Evolutionary conservation across 2,113 vertebrate species (phyloP), one percentile per base, ranked within the genome.

Genomic region (Spermophilus dauricus): DNA sequence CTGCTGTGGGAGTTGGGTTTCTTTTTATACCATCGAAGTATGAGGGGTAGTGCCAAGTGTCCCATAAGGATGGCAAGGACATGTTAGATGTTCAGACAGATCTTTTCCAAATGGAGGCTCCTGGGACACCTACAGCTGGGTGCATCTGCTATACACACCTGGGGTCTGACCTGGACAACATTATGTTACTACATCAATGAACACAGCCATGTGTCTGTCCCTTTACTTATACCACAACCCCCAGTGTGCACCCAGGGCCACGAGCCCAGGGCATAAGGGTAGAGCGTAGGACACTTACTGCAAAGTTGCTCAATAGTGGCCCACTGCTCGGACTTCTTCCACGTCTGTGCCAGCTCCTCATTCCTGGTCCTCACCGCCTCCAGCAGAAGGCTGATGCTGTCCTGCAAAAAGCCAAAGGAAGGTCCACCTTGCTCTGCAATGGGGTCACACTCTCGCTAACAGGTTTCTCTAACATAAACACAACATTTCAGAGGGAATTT

Each of bases 261-360:
- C 24, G 37, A 2, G 24, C 16, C 89, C 13, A 3, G 3, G 58
- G 14, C 30, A 20, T 0, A 8, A 14, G 8, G 12, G n/a, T 28
- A 42, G 63, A 13, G 18, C 4, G n/a, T 8, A 11, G 6, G 14
- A 32, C 34, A 98, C 99, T 99, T 97, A 99, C 99, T 99, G 98
- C 99, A 99, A 77, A 99, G 99, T 98, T 99, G 99, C 98, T 99
- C 99, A 1, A 99, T 99, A 96, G 99, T 99, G 24, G 99, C 99
- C 99, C 99, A 99, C 98, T 99, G 99, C 98, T 99, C 99, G 0
- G 99, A 99, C 96, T 99, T 99, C 98, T 99, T 99, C 99, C 99
- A 99, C 14, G 99, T 99, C 98, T 99, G 99, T 0, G 99, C 99
- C 2, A 99, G 98, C 88, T 99, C 99, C 98, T 99, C 99, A 4